Percentiles rank a stretch among this genome's conserved stretches.
These are phyloP conservation scores for Manis crassicaudata DNA, from an alignment of 2,797 vertebrate genomes.

Conservation along the genomic window DNA sequence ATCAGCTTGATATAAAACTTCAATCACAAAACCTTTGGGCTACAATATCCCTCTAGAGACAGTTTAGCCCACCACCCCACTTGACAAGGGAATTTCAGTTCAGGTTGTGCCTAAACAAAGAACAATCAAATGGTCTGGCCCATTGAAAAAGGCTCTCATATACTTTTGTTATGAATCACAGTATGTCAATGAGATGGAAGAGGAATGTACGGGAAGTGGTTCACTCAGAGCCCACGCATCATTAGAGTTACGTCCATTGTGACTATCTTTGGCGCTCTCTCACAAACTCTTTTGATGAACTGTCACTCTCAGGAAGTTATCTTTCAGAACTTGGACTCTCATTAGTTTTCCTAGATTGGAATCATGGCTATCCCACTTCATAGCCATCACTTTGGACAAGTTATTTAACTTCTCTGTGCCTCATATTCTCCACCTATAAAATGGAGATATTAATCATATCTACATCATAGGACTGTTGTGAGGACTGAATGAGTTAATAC, in stretches of 20 bases:
- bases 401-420: not conserved
- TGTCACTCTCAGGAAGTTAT: not conserved
- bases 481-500: not conserved
- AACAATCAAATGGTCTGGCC: not conserved
- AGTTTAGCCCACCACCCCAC: not conserved
- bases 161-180: slow-evolving; percentile 26
- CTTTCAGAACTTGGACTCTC: not conserved
- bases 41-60: not conserved
- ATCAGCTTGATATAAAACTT: slow-evolving; percentile 63
- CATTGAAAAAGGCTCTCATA: not conserved
- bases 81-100: slow-evolving; percentile 20
- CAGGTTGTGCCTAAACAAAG: slow-evolving; percentile 3
- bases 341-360: not conserved
- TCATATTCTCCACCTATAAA: not conserved
- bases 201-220: not conserved
- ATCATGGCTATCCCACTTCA: not conserved
- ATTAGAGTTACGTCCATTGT: not conserved
- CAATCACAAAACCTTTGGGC: slow-evolving; percentile 39
- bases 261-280: not conserved
- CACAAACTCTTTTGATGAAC: not conserved
- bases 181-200: not conserved
- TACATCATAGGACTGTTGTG: not conserved
- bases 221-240: not conserved
- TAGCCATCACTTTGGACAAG: not conserved
- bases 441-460: not conserved